These are phyloP conservation scores for Esox masquinongy DNA, from an alignment of 2,797 vertebrate genomes.

Conservation along the genomic window DNA sequence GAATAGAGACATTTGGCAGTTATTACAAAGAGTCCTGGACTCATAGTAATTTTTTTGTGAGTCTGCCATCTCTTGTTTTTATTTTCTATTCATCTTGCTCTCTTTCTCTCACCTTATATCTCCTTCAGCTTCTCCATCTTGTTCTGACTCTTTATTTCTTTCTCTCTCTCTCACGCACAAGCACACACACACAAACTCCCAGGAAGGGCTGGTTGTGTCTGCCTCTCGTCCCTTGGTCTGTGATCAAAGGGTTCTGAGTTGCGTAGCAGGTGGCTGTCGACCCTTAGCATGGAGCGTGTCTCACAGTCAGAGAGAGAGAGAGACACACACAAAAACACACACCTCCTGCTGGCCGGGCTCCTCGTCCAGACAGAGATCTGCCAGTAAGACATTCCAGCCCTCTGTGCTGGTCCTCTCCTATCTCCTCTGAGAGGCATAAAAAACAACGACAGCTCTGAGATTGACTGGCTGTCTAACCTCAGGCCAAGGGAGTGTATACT, in stretches of 20 bases:
- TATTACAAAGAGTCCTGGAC: no score
- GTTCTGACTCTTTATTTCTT: no score
- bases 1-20: no score
- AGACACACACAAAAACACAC: conserved; percentile 1
- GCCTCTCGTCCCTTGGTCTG: conserved; percentile 48
- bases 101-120: no score
- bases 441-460: not conserved
- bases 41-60: no score
- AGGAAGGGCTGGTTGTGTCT: conserved; percentile 41
- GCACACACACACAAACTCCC: conserved; percentile 8
- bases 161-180: not conserved
- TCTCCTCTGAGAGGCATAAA: not conserved
- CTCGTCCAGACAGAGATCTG: not conserved
- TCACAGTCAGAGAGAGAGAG: conserved; percentile 27
- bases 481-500: not conserved
- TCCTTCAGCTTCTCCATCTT: no score
- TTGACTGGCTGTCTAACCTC: not conserved
- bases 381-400: conserved; percentile 1
- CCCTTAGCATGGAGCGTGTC: conserved; percentile 33
- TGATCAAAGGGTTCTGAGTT: conserved; percentile 42
- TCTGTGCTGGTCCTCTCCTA: not conserved
- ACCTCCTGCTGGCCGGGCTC: not conserved
- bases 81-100: no score
- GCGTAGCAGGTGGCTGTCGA: conserved; percentile 53
- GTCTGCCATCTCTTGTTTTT: no score